Percentiles rank a stretch among this genome's conserved stretches.
Conservation (phyloP, 2,888 invertebrate genomes). For the Caenorhabditis uteleia region DNA sequence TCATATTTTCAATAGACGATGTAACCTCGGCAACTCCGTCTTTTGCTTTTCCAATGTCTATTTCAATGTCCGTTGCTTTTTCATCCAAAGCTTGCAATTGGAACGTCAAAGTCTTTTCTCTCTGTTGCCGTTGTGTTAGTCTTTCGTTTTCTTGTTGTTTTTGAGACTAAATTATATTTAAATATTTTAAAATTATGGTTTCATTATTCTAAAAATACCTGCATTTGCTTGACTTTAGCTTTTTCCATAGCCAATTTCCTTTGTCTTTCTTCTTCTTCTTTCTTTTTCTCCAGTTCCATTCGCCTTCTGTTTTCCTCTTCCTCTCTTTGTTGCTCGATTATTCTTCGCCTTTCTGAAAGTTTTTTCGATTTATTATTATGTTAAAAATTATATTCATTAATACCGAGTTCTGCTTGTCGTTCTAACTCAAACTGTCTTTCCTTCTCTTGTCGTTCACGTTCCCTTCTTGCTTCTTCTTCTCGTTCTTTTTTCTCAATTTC, state of each 20-base stretch:
- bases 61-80: slow-evolving; percentile 81
- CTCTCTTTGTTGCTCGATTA: slow-evolving; percentile 70
- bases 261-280: slow-evolving; percentile 90
- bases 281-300: slow-evolving; percentile 73
- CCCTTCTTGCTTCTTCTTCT: slow-evolving; percentile 89
- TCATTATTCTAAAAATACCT: slow-evolving; percentile 71
- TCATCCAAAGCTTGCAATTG: slow-evolving; percentile 79
- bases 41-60: slow-evolving; percentile 72
- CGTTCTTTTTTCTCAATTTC: slow-evolving; percentile 75
- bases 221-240: slow-evolving; percentile 85
- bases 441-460: slow-evolving; percentile 76
- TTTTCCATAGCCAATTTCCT: slow-evolving; percentile 96
- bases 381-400: background rate
- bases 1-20: slow-evolving; percentile 90
- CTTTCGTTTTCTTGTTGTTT: slow-evolving; percentile 73
- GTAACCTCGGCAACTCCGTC: slow-evolving; percentile 42
- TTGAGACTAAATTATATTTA: slow-evolving; percentile 48
- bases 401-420: slow-evolving; percentile 42
- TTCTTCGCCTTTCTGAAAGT: slow-evolving; percentile 18
- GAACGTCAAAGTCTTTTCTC: slow-evolving; percentile 83
- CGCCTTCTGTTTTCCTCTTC: slow-evolving; percentile 82
- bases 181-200: slow-evolving; percentile 75
- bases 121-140: slow-evolving; percentile 85
- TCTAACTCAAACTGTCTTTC: slow-evolving; percentile 62
- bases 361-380: background rate